These are phyloP conservation scores for Drusus annulatus DNA, from an alignment of 1,140 invertebrate species.

Conservation along the genomic window DNA sequence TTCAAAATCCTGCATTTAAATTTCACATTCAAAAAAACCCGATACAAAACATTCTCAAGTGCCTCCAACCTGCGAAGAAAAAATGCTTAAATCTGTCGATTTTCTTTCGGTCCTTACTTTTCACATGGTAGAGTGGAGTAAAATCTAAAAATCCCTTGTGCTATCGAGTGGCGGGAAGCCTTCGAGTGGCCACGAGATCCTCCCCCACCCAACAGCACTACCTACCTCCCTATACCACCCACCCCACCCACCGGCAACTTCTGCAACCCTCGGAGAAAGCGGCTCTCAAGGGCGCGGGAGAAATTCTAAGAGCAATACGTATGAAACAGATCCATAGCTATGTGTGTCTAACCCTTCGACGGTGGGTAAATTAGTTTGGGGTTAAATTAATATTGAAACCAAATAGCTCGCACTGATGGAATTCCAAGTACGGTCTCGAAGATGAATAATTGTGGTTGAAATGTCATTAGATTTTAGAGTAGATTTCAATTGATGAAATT, in stretches of 20 bases:
- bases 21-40: too few relatives aligned
- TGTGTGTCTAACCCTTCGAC: neutral
- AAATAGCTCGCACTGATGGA: too few relatives aligned
- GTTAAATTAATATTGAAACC: too few relatives aligned
- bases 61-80: neutral
- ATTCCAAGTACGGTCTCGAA: too few relatives aligned
- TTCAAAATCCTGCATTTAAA: neutral
- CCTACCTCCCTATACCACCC: too few relatives aligned
- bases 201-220: neutral
- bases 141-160: conserved; percentile 38
- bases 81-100: conserved; percentile 2
- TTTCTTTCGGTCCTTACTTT: neutral
- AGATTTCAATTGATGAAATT: too few relatives aligned
- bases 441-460: too few relatives aligned
- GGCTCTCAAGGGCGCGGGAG: conserved; percentile 13
- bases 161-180: conserved; percentile 47
- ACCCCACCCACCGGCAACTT: too few relatives aligned
- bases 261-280: conserved; percentile 3
- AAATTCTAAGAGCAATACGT: neutral
- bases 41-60: too few relatives aligned
- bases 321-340: neutral
- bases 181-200: conserved; percentile 38
- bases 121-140: conserved; percentile 36
- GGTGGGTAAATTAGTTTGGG: too few relatives aligned
- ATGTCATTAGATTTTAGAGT: too few relatives aligned